Evolutionary conservation across 2,113 vertebrate genomes (phyloP), one percentile per base, ranked within the genome.

Genomic region (Alethe castanea): DNA sequence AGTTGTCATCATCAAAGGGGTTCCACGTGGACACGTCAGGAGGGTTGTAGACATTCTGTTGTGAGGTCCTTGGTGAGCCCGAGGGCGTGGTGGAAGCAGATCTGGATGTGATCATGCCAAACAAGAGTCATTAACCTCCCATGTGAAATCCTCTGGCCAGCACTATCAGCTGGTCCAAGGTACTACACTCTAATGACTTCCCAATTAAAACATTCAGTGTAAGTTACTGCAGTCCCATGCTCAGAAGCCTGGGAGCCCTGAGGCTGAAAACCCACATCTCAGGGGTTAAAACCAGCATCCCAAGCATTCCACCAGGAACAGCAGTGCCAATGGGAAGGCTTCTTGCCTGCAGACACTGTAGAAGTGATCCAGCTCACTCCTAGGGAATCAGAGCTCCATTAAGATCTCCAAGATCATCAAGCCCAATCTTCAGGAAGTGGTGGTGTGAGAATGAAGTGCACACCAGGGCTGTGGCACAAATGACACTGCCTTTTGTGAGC

Each of bases 51-150:
- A 98, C 98, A 1, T 98, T 98, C 92, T 98, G 98, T 84, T 98
- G 98, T 8, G 98, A 98, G 97, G 96, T 94, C 96, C 98, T 91
- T 77, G 98, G 98, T 48, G 98, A 98, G 61, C 98, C 99, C 26
- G 99, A 99, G 16, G 99, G 99, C 6, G 99, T 99, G 66, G 99
- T 99, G 84, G 99, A 99, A 94, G 99, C 99, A 91, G 99, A 99
- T 96, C 99, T 99, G 90, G 69, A 78, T 86, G 72, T 12, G 94
- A 64, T 29, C 91, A 96, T 2, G 81, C 88, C 97, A 92, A 65
- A 14, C 44, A 95, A 93, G 90, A 96, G 65, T 18, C 33, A 50
- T 85, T 70, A 94, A 62, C 62, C 69, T 94, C 42, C 12, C 76
- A 52, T 16, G 9, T 12, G 42, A 40, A 61, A 81, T 3, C 26